A percentile compares a stretch with the other conserved stretches of the same genome.
phyloP scores from a whole-genome alignment of 1,140 invertebrate species.

The Leucophenga varia region DNA sequence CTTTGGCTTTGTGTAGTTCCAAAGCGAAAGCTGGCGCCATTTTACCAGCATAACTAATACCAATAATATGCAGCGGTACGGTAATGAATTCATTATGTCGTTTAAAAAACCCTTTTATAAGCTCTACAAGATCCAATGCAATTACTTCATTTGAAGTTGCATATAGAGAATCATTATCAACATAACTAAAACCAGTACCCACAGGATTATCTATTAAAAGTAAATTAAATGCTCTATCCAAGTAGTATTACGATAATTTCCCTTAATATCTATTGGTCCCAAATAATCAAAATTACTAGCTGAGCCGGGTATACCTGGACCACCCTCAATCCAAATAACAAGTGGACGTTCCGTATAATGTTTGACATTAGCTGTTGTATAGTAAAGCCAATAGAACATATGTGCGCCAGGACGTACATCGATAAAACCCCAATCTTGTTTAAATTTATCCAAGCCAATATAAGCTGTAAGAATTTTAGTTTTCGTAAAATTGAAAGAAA shows the following conservation, averaged over 20 bases:
- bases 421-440: conserved; percentile 68
- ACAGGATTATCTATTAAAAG: conserved; percentile 86
- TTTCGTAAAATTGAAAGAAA: too few relatives aligned
- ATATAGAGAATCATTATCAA: conserved; percentile 59
- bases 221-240: conserved; percentile 79
- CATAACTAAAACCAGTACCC: conserved; percentile 81
- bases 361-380: conserved; percentile 63
- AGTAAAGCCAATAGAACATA: conserved; percentile 82
- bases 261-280: conserved; percentile 67
- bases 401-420: conserved; percentile 68
- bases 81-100: conserved; percentile 65
- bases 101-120: conserved; percentile 67
- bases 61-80: conserved; percentile 76
- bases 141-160: conserved; percentile 71
- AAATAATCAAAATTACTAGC: conserved; percentile 77
- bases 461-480: too few relatives aligned
- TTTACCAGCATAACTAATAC: conserved; percentile 86
- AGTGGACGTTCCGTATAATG: conserved; percentile 65
- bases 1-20: conserved; percentile 61
- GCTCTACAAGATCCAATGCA: conserved; percentile 70
- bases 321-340: conserved; percentile 78
- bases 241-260: conserved; percentile 67
- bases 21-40: conserved; percentile 77
- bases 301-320: conserved; percentile 72
- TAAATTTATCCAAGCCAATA: too few relatives aligned